Base-by-base conservation (phyloP, 2,113 vertebrate genomes). In the Nibea coibor region DNA sequence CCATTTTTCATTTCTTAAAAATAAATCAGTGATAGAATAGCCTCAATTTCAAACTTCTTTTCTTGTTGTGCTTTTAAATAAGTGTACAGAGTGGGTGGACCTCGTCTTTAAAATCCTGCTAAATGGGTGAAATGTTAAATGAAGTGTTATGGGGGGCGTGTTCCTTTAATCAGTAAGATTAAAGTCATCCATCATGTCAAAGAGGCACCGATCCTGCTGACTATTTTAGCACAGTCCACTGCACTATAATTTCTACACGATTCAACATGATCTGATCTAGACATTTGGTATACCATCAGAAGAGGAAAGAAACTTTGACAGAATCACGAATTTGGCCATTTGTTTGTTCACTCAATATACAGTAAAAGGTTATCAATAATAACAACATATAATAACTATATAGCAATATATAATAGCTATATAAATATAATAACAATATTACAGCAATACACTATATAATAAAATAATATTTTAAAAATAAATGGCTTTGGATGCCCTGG, bases 81-180 rank as follows among this genome's bases (percentile, higher is more conserved):
- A 24, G 45, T 17, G 22, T 17, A 19, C 56, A 20, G 51, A 71
- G 48, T 56, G 59, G 57, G 17, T 16, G 53, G 74, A 75, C 35
- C 19, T 47, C 35, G 28, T 57, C 45, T 56, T 59, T 39, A 28
- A 66, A 78, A 82, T 82, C 64, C 78, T 28, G 35, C 75, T 51
- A 56, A 82, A 79, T 39, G 47, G 26, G 78, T 17, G n/a, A 75
- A 69, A 68, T 89, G 89, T 88, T 81, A 82, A 91, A 80, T 79
- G 70, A 86, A 88, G 85, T 89, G 78, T 90, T 88, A 63, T 81
- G 80, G 50, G 24, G 56, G 59, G 24, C 1, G 39, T 50, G 45
- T 43, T 70, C 79, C 86, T 88, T 90, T 92, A 87, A 92, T 91
- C 85, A 91, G 74, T 89, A 68, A 72, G 88, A 91, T 92, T 89